These are phyloP conservation scores for Chiridota heheva DNA, from an alignment of 35 echinoderm and acorn worm genomes.

Conservation along the genomic window DNA sequence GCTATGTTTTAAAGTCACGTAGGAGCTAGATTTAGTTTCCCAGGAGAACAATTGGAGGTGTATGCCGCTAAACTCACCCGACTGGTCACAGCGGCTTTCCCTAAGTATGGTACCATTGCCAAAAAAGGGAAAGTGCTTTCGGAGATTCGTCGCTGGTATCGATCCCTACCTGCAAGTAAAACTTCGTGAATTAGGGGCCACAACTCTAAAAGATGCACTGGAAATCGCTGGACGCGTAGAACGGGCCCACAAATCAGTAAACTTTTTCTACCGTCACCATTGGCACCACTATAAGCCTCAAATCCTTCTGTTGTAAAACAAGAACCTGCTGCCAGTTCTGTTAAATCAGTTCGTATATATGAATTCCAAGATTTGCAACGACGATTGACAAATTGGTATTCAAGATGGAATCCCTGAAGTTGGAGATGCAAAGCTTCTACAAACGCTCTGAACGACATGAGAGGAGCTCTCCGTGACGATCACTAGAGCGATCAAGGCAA, in stretches of 20 bases:
- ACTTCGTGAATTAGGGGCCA: not conserved
- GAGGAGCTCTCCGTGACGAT: too few relatives aligned
- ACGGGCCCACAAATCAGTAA: constrained; percentile 19
- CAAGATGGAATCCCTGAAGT: too few relatives aligned
- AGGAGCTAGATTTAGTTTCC: not conserved
- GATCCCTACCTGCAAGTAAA: not conserved
- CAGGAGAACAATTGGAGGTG: constrained; percentile 1
- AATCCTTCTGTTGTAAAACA: not conserved
- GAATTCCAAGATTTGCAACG: too few relatives aligned
- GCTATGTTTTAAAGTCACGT: not conserved
- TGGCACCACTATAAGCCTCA: too few relatives aligned
- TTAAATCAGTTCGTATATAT: too few relatives aligned
- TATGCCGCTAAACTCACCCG: not conserved
- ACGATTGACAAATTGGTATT: too few relatives aligned
- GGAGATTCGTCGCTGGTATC: not conserved
- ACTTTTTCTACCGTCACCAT: not conserved
- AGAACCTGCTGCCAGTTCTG: too few relatives aligned
- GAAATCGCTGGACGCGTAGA: not conserved
- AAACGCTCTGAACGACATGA: too few relatives aligned
- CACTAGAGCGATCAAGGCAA: too few relatives aligned
- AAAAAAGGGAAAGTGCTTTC: not conserved
- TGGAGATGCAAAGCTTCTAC: too few relatives aligned
- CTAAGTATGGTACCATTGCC: constrained; percentile 10
- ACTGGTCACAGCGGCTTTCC: not conserved
- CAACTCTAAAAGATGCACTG: not conserved